These are phyloP conservation scores for Paraescarpia echinospica DNA, from an alignment of 1,140 invertebrate species.

Conservation along the genomic window DNA sequence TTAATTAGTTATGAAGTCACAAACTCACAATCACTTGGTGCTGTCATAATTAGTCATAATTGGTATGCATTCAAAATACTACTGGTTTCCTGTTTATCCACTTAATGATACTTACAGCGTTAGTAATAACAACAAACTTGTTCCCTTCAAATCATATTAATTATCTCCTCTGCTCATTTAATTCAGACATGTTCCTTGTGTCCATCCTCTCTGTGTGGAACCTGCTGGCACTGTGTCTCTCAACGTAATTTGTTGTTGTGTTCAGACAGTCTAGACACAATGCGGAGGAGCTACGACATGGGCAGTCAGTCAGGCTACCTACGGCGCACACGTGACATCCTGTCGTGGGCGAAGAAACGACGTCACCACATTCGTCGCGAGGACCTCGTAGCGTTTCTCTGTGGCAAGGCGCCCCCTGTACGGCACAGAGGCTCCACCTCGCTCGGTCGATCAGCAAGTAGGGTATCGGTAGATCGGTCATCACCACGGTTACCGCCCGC, in stretches of 20 bases:
- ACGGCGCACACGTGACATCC: slow-evolving; percentile 73
- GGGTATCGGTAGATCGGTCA: slow-evolving; percentile 36
- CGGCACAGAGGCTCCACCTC: slow-evolving; percentile 61
- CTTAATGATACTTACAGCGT: no score
- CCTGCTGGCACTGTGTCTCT: neutral
- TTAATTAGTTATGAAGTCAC: no score
- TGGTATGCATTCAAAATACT: no score
- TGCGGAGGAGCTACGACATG: slow-evolving; percentile 70
- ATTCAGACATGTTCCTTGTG: no score
- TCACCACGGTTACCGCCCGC: slow-evolving; percentile 39
- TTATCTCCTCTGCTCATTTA: no score
- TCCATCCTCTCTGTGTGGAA: neutral
- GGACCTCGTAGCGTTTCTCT: slow-evolving; percentile 77
- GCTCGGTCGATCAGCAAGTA: slow-evolving; percentile 50
- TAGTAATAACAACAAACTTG: no score
- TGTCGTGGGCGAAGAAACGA: slow-evolving; percentile 68
- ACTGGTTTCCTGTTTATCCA: no score
- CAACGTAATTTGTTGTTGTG: slow-evolving; percentile 28
- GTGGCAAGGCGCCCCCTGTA: slow-evolving; percentile 71
- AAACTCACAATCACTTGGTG: no score
- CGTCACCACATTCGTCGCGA: slow-evolving; percentile 74
- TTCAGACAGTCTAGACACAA: slow-evolving; percentile 73
- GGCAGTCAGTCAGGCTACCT: slow-evolving; percentile 74
- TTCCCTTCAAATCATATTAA: no score
- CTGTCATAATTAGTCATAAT: no score